Percentiles rank a stretch among this genome's conserved stretches.
phyloP scores from a whole-genome alignment of 1,140 invertebrate species.

The Eueides isabella region DNA sequence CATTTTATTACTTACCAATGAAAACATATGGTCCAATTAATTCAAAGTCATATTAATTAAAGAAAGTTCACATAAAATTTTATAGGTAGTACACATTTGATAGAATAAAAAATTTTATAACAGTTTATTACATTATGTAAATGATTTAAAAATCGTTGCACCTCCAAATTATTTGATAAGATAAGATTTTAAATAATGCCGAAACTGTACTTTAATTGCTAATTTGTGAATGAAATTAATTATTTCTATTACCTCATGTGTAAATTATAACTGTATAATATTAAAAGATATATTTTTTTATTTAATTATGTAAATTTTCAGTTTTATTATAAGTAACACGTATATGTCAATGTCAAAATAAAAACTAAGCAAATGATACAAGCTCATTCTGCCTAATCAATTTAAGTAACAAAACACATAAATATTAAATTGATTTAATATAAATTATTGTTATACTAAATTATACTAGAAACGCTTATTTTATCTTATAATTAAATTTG shows the following conservation, averaged over 20 bases:
- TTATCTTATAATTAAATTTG: constrained; percentile 14
- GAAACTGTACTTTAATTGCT: constrained; percentile 8
- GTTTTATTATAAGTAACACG: background rate
- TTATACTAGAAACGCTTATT: background rate
- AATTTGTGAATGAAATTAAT: background rate
- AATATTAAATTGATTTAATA: background rate
- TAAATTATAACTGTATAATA: background rate
- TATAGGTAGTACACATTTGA: too few species aligned
- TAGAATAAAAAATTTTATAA: background rate
- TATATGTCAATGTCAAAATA: background rate
- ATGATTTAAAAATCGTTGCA: background rate
- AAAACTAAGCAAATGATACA: background rate
- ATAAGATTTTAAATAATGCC: constrained; percentile 1
- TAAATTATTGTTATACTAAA: background rate
- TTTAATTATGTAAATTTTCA: too few species aligned
- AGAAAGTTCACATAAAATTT: too few species aligned
- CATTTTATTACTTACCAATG: too few species aligned
- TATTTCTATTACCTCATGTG: background rate
- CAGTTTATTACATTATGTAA: background rate
- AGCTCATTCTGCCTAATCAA: background rate
- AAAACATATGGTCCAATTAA: too few species aligned
- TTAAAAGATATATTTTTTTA: background rate
- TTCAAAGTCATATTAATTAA: too few species aligned
- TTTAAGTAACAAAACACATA: background rate
- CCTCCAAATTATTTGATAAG: background rate